Base-by-base conservation (phyloP, 2,113 vertebrate species). In the Tylochromis polylepis region DNA sequence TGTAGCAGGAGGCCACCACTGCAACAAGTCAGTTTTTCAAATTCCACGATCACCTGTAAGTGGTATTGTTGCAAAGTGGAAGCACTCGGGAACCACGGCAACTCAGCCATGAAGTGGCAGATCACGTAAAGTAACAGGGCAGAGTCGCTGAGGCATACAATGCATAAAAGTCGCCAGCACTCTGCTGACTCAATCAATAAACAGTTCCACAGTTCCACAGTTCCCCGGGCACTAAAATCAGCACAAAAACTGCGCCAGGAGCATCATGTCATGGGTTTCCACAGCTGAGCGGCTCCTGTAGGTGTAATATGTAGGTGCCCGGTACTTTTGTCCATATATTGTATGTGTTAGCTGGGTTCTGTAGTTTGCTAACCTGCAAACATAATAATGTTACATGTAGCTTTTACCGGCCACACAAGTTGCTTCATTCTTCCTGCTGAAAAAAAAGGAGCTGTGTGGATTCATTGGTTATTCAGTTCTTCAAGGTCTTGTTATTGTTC, bases 391-490 rank as follows among this genome's bases (percentile, higher is more conserved):
- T 51, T 51, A 29, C 6, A 29, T 49, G 43, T 49, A 51, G 24
- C 8, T 75, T 75, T 29, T 29, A 9, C 20, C 7, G 29, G 43
- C 6, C 15, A 29, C 70, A 75, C 4, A 75, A 46, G 38, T 72
- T 72, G 67, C 41, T 18, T 29, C 15, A 16, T 75, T 75, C 43
- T 51, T 51, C 24, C 16, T 2, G 16, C 43, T 65, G 34, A 65
- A 65, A 22, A 11, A 65, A 38, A 38, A 3, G 34, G 4, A 65
- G 60, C 11, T 65, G 34, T 10, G 10, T 65, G 1, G 70, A 49
- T 46, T 29, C 41, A 29, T 49, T 31, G 31, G 46, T 31, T 9
- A 0, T 51, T 51, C 16, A 51, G 27, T 31, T 0, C 16, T 77
- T 51, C 0, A 8, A 77, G 72, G 1, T 7, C 27, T 75, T 31